A percentile compares a stretch with the other conserved stretches of the same genome.
Conservation (phyloP, 2,797 vertebrate species). For the Pogoniulus pusillus region DNA sequence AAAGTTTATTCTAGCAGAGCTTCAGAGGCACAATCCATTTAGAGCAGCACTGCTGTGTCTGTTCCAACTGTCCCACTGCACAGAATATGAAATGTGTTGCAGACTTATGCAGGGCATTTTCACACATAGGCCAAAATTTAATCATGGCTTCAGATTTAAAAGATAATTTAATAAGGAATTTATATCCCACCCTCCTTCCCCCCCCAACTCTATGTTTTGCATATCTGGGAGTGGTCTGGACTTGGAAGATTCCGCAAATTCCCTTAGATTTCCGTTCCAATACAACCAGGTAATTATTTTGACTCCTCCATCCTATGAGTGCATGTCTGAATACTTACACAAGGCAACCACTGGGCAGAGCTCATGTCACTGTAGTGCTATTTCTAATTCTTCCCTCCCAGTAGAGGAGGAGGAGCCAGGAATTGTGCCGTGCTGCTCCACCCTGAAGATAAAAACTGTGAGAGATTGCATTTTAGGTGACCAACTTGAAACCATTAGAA, state of each 20-base stretch:
- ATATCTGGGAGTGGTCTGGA: not conserved
- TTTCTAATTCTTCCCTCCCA: not conserved
- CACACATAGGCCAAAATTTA: not conserved
- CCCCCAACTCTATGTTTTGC: not conserved
- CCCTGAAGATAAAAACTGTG: not conserved
- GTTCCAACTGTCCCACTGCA: not conserved
- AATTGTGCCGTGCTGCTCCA: not conserved
- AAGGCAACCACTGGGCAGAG: not conserved
- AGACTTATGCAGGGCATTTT: not conserved
- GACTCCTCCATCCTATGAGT: not conserved
- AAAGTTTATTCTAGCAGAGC: conserved; percentile 43
- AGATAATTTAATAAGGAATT: not conserved
- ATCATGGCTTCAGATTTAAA: not conserved
- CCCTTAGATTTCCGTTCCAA: not conserved
- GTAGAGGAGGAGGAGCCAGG: not conserved
- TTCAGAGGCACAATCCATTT: conserved; percentile 28
- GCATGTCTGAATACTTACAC: not conserved
- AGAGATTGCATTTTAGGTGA: not conserved
- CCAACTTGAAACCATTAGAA: not conserved
- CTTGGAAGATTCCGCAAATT: not conserved
- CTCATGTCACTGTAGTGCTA: not conserved
- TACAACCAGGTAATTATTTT: not conserved
- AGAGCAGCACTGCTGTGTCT: not conserved
- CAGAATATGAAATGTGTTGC: not conserved
- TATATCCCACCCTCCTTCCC: rapidly evolving